A percentile compares a stretch with the other conserved stretches of the same genome.
phyloP scores from a whole-genome alignment of 2,888 invertebrate genomes.

The Pachycephus smyrnensis region DNA sequence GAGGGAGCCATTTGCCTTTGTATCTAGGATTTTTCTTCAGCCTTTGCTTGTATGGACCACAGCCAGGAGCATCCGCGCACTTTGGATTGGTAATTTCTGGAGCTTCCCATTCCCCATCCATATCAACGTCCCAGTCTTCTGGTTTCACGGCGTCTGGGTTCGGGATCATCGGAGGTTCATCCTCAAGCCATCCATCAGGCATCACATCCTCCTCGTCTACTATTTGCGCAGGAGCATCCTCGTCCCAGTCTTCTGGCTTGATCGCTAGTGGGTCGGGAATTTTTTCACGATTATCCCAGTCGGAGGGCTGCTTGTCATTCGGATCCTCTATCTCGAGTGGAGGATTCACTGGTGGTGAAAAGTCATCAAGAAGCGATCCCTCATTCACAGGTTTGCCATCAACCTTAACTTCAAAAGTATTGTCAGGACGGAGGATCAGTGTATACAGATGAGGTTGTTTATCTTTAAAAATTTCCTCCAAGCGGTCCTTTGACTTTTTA shows the following conservation, averaged over 20 bases:
- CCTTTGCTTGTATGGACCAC: slow-evolving; percentile 91
- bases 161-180: slow-evolving; percentile 87
- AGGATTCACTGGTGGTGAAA: slow-evolving; percentile 95
- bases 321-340: slow-evolving; percentile 95
- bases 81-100: slow-evolving; percentile 91
- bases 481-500: slow-evolving; percentile 86
- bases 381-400: slow-evolving; percentile 88
- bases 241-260: slow-evolving; percentile 98
- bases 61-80: slow-evolving; percentile 83
- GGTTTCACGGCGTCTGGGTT: slow-evolving; percentile 91
- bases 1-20: slow-evolving; percentile 94
- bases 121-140: slow-evolving; percentile 96
- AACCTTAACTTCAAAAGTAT: slow-evolving; percentile 82
- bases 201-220: slow-evolving; percentile 85
- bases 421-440: slow-evolving; percentile 82
- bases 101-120: slow-evolving; percentile 99
- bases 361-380: slow-evolving; percentile 89
- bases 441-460: slow-evolving; percentile 92
- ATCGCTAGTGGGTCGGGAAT: slow-evolving; percentile 89
- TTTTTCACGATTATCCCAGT: slow-evolving; percentile 97
- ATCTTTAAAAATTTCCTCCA: slow-evolving; percentile 91
- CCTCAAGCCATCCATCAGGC: slow-evolving; percentile 93
- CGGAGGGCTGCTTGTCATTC: slow-evolving; percentile 83
- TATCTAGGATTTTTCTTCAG: slow-evolving; percentile 89
- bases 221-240: slow-evolving; percentile 91